These are phyloP conservation scores for Hylomyscus alleni DNA, from an alignment of 2,797 vertebrate genomes.

Conservation along the genomic window DNA sequence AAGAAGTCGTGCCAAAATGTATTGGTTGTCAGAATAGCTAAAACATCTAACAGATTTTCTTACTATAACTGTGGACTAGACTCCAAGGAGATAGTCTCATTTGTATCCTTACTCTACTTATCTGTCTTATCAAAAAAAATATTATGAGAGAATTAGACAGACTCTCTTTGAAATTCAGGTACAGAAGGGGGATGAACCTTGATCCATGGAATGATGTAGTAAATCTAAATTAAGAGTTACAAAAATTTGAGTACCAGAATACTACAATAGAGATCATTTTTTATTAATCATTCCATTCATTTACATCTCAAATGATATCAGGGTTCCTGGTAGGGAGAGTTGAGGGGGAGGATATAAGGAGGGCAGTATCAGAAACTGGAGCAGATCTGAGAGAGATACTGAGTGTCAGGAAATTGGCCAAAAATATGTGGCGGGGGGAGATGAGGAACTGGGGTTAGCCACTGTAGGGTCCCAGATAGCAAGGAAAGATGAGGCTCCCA, in stretches of 20 bases:
- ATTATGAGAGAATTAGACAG: neutral
- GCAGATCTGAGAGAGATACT: too few species aligned
- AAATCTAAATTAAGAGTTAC: neutral
- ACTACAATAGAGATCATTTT: neutral
- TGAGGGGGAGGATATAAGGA: too few species aligned
- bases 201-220: neutral
- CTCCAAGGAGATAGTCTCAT: neutral
- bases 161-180: slow-evolving; percentile 12
- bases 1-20: neutral
- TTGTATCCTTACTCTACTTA: neutral
- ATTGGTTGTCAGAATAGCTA: slow-evolving; percentile 2
- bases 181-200: neutral
- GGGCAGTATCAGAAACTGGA: too few species aligned
- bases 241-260: neutral
- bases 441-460: too few species aligned
- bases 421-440: too few species aligned
- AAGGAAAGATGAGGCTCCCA: too few species aligned
- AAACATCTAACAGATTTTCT: slow-evolving; percentile 26
- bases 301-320: too few species aligned
- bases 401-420: too few species aligned
- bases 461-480: too few species aligned
- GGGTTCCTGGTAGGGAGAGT: too few species aligned
- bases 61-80: neutral
- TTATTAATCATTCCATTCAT: too few species aligned
- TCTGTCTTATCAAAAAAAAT: neutral